Base-by-base conservation (phyloP, 2,888 invertebrate genomes). In the Ceraclea dissimilis region DNA sequence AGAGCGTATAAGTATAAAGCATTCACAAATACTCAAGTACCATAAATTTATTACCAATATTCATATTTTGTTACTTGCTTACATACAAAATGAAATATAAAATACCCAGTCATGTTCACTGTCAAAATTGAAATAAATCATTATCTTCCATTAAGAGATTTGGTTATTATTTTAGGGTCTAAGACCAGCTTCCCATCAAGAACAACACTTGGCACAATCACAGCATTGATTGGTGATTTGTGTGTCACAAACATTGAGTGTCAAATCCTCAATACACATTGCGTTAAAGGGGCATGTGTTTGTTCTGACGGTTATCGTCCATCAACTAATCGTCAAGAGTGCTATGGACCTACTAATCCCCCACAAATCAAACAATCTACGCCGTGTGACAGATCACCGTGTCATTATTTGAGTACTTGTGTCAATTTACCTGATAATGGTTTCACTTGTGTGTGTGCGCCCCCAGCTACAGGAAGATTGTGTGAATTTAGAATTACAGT, bases 171-270 rank as follows among this genome's bases (percentile, higher is more conserved):
- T 54, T 51, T 47, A 34, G 59, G 61, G 43, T 16, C 19, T 46
- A n/a, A 58, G 56, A 52, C 34, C 78, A 48, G 79, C 78, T 67
- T 74, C 81, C 39, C 39, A 39, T 39, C 39, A 39, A 81, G 83
- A 20, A 83, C 83, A 17, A 83, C 83, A 22, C 79, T 83, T 57
- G 74, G 80, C 63, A 79, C 82, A 59, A 75, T 80, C 60, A 75
- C 80, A 43, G 86, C 90, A 8, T 74, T 89, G 58, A 78, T 92
- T 18, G 91, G 90, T 8, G 91, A 91, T 69, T 73, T 88, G 33
- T 93, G 92, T 71, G 78, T 81, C 16, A 82, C 83, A 59, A 79
- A 82, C 66, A 74, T 76, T 22, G 84, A 86, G 67, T 88, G 88
- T 69, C 69, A 77, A 19, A 81, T 85, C 60, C 71, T 77, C 22